phyloP scores from a whole-genome alignment of 2,888 invertebrate genomes.

The Pherbina coryleti region DNA sequence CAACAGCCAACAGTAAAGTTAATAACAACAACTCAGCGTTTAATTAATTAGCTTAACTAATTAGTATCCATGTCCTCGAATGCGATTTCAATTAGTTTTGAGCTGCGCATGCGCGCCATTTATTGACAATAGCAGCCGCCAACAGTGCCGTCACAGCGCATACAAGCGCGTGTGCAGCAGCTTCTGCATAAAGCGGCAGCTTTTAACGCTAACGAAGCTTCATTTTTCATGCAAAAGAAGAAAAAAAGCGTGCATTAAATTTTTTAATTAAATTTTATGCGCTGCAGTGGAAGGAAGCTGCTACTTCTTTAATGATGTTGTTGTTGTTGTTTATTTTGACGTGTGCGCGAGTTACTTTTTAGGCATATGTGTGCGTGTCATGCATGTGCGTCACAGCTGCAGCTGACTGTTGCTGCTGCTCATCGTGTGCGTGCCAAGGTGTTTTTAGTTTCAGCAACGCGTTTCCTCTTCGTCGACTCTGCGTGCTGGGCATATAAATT shows the following conservation, averaged over 20 bases:
- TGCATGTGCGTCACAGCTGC: slow-evolving; percentile 28
- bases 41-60: slow-evolving; percentile 47
- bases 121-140: background rate
- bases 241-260: slow-evolving; percentile 16
- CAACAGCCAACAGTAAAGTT: background rate
- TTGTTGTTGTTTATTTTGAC: background rate
- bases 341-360: background rate
- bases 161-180: background rate
- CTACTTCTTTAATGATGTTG: background rate
- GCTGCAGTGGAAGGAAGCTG: background rate
- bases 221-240: background rate
- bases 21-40: slow-evolving; percentile 31
- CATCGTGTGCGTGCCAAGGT: slow-evolving; percentile 23
- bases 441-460: background rate
- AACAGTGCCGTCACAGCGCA: background rate
- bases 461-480: background rate
- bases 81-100: slow-evolving; percentile 36
- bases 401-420: background rate
- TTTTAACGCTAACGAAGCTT: background rate
- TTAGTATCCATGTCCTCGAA: slow-evolving; percentile 40
- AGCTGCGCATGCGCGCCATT: slow-evolving; percentile 8
- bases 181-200: background rate
- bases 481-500: background rate
- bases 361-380: slow-evolving; percentile 23
- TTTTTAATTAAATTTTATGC: slow-evolving; percentile 33